phyloP scores from a whole-genome alignment of 2,797 vertebrate species.

The Caiman crocodilus region DNA sequence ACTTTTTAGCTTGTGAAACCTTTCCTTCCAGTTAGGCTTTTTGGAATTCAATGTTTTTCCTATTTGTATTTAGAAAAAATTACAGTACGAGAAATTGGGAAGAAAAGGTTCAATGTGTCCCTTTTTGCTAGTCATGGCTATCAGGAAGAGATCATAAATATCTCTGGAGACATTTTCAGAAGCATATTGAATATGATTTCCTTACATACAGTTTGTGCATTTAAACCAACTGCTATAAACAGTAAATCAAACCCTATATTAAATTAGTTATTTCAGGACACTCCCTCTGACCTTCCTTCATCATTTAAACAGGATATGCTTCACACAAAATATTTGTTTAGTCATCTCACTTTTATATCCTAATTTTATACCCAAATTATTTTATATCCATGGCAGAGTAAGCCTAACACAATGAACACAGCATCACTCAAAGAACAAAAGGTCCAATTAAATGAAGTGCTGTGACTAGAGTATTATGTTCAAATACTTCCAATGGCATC shows the following conservation, averaged over 20 bases:
- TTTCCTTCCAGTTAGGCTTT: background rate
- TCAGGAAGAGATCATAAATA: background rate
- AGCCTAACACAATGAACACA: conserved; percentile 27
- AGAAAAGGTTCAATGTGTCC: background rate
- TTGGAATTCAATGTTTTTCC: background rate
- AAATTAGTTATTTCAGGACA: background rate
- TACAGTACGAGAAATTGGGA: conserved; percentile 9
- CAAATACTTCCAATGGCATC: background rate
- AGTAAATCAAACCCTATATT: background rate
- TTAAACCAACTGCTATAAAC: conserved; percentile 13
- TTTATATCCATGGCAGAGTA: conserved; percentile 32
- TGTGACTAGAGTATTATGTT: background rate
- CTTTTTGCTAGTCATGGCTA: background rate
- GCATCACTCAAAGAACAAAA: conserved; percentile 13
- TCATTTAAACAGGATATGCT: background rate
- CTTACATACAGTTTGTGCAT: background rate
- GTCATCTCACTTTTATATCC: background rate
- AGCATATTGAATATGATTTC: background rate
- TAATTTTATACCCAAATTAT: conserved; percentile 10
- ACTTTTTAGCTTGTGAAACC: conserved; percentile 53
- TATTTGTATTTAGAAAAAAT: conserved; percentile 17
- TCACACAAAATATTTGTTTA: conserved; percentile 2
- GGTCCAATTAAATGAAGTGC: fast-evolving
- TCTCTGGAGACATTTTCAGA: conserved; percentile 33
- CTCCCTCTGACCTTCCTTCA: background rate